A percentile compares a stretch with the other conserved stretches of the same genome.
These are phyloP conservation scores for Lates japonicus DNA, from an alignment of 2,797 vertebrate species.

Conservation along the genomic window DNA sequence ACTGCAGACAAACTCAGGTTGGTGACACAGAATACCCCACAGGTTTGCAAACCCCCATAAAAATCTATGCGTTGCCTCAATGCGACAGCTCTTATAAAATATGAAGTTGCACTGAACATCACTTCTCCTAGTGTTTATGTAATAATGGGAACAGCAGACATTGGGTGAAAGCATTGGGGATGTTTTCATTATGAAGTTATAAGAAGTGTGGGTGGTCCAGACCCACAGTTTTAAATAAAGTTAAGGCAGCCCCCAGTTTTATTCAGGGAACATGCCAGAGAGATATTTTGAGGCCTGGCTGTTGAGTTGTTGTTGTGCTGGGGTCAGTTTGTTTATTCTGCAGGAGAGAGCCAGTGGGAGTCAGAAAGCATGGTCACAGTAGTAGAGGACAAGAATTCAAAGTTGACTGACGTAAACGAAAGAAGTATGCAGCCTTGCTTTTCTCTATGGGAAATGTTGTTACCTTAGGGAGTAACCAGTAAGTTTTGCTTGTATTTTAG, in stretches of 20 bases:
- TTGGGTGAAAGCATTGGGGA: conserved; percentile 2
- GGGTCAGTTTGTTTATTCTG: conserved; percentile 66
- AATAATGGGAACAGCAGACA: conserved; percentile 24
- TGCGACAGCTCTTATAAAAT: conserved; percentile 1
- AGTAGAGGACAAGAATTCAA: conserved; percentile 63
- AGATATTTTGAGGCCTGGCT: conserved; percentile 62
- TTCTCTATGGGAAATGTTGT: conserved; percentile 58
- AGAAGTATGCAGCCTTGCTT: conserved; percentile 43
- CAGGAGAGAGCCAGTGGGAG: conserved; percentile 63
- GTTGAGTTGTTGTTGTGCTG: conserved; percentile 41
- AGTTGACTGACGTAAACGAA: conserved; percentile 65
- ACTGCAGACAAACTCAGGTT: conserved; percentile 98
- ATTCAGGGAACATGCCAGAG: conserved; percentile 51
- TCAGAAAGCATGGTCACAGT: conserved; percentile 52
- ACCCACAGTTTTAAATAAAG: conserved; percentile 45
- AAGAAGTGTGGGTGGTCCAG: conserved; percentile 55
- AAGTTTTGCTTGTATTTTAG: conserved; percentile 4
- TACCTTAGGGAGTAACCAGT: conserved; percentile 1
- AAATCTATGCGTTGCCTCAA: not conserved
- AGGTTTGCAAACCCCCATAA: not conserved
- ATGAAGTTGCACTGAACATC: conserved; percentile 2
- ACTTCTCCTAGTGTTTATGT: conserved; percentile 24
- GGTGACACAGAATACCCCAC: not conserved
- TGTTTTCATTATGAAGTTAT: conserved; percentile 47
- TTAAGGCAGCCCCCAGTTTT: conserved; percentile 38